phyloP scores from a whole-genome alignment of 2,888 invertebrate species.

The Erynnis tages region DNA sequence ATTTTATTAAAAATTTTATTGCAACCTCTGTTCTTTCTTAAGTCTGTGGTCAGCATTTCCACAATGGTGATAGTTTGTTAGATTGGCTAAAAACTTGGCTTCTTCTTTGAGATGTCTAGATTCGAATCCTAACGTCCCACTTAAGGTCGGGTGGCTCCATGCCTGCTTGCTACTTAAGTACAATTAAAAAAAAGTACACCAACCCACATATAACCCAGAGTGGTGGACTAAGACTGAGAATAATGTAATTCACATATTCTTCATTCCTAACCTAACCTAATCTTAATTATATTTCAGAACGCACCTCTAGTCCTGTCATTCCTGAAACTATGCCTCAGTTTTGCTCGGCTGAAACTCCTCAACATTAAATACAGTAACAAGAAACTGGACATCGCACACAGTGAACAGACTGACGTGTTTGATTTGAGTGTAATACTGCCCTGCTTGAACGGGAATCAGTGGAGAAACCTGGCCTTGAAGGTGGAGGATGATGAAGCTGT shows the following conservation, averaged over 20 bases:
- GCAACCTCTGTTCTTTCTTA: neutral
- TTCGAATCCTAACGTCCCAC: too few relatives aligned
- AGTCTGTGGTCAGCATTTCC: neutral
- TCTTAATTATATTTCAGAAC: slow-evolving; percentile 61
- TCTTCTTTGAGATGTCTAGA: too few relatives aligned
- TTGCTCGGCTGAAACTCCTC: slow-evolving; percentile 61
- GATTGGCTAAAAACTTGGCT: too few relatives aligned
- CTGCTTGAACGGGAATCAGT: slow-evolving; percentile 55
- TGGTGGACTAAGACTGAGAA: too few relatives aligned
- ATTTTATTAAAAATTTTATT: neutral
- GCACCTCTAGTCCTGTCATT: slow-evolving; percentile 51
- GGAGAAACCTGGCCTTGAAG: slow-evolving; percentile 49
- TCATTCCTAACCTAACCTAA: too few relatives aligned
- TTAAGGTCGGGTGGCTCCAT: too few relatives aligned
- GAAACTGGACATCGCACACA: slow-evolving; percentile 43
- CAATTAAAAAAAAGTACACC: too few relatives aligned
- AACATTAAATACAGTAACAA: slow-evolving; percentile 65
- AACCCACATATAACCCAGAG: too few relatives aligned
- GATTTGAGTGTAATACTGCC: slow-evolving; percentile 59
- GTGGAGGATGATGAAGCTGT: slow-evolving; percentile 46
- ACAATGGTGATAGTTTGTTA: too few relatives aligned
- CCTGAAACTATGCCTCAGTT: slow-evolving; percentile 56
- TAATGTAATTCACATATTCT: too few relatives aligned
- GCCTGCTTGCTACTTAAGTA: too few relatives aligned
- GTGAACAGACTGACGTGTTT: slow-evolving; percentile 41